Evolutionary conservation across 2,113 vertebrate genomes (phyloP), one percentile per base, ranked within the genome.

Genomic region (Hemibagrus wyckioides): DNA sequence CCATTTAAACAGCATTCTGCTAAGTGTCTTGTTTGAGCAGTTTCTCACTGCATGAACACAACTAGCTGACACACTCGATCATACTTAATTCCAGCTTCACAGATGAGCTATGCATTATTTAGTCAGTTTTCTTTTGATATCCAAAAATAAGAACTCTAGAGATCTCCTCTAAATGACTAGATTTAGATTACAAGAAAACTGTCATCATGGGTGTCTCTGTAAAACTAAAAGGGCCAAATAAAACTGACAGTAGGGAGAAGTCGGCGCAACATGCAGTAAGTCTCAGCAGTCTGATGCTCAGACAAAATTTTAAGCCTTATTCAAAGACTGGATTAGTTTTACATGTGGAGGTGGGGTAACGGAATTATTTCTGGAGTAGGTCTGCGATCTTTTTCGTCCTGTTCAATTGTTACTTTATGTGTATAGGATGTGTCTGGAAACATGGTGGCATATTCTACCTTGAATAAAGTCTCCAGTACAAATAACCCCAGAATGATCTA

Each of bases 1-100:
- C 41, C 41, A 76, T 11, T 48, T 44, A n/a, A 28, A 76, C 5
- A 48, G 21, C 41, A 28, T 28, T n/a, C 73, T 15, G 73, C 13
- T 44, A 48, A 76, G 6, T 48, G 41, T 48, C 41, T 88, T 87
- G 69, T 79, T 88, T 90, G 92, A 92, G 93, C 92, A 89, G 50
- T n/a, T 76, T 25, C 54, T 85, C 69, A n/a, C 56, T 44, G 54
- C 83, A 44, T 41, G 69, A 85, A 76, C 54, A 85, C 69, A 41
- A 76, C 52, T 59, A 59, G 71, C n/a, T 57, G 83, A 76, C 54
- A 84, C n/a, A 52, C 50, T 71, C 52, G 25, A 59, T 73, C 67
- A 59, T 65, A 33, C 50, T 83, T 48, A 83, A 71, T 73, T 75
- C 83, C 52, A 84, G 83, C 54, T 76, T 85, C 83, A 85, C 83